Base-by-base conservation (phyloP, 2,113 vertebrate genomes). In the Chamaea fasciata region DNA sequence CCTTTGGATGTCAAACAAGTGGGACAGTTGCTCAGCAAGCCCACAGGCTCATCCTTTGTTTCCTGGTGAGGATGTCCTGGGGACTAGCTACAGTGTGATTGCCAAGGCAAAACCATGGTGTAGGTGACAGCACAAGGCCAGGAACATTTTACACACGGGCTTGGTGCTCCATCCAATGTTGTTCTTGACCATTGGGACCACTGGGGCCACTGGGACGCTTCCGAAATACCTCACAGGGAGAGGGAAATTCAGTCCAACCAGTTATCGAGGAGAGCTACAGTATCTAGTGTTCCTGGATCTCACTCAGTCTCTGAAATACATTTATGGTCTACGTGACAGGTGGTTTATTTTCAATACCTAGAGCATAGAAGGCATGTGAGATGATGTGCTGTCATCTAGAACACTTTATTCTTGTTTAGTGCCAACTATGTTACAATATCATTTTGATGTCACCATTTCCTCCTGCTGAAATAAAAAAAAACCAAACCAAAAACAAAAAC, bases 341-440 rank as follows among this genome's bases (percentile, higher is more conserved):
- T 42, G 49, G 86, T 89, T 96, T 95, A 90, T 96, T 97, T 96
- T 95, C 93, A 93, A 84, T 73, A 93, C 73, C 69, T 81, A 64
- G 65, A 89, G 90, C n/a, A 35, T 6, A 90, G 83, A 94, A 96
- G 56, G 94, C 90, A 94, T 92, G 86, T 81, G 89, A 90, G 83
- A 87, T 89, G 80, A 95, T 87, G 69, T 97, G 96, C 95, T 97
- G 97, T 96, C 95, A 97, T 89, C 94, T 95, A 87, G 42, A 42
- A 78, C 95, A 93, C 67, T 94, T 97, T 96, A 97, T 94, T 46
- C 90, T 92, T 92, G 55, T 93, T 97, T 91, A 71, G 91, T 96
- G 94, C 93, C 97, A 97, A 94, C 85, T 84, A 65, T 80, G 92
- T 83, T 97, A 97, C 95, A 96, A 96, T 96, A 97, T 96, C 87